A percentile compares a stretch with the other conserved stretches of the same genome.
Conservation (phyloP, 1,140 invertebrate species). For the Diachasmimorpha longicaudata region DNA sequence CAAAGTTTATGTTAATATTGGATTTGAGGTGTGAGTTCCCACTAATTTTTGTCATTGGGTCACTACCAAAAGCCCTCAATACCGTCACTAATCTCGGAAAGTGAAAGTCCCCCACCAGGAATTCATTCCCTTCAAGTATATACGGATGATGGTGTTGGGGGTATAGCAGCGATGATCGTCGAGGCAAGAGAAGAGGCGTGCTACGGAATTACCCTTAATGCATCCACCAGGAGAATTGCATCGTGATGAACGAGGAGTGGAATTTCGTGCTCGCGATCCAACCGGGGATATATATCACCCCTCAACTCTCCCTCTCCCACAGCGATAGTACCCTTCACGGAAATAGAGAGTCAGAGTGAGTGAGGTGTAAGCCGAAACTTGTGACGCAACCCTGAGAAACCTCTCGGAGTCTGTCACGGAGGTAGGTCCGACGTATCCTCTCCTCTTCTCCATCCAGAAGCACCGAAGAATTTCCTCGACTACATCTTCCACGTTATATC, state of each 20-base stretch:
- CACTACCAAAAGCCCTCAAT: not conserved
- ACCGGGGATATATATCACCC: not conserved
- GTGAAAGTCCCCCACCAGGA: not conserved
- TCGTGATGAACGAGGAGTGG: conserved; percentile 32
- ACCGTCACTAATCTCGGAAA: not conserved
- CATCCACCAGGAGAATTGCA: conserved; percentile 32
- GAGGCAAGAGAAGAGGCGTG: not conserved
- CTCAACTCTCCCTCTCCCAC: not conserved
- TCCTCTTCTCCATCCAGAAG: too few relatives aligned
- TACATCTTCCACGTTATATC: not conserved
- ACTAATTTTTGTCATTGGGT: too few relatives aligned
- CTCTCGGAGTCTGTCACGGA: not conserved
- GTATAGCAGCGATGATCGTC: not conserved
- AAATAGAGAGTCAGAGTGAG: not conserved
- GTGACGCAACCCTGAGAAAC: not conserved
- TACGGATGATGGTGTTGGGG: not conserved
- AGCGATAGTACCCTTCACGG: not conserved
- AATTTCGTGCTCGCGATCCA: conserved; percentile 33
- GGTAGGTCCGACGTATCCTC: not conserved
- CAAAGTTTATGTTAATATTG: too few relatives aligned
- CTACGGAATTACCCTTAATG: conserved; percentile 31
- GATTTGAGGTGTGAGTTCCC: too few relatives aligned
- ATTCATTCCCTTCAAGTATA: not conserved
- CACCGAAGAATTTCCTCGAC: not conserved
- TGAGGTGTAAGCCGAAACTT: not conserved